phyloP scores from a whole-genome alignment of 2,888 invertebrate species.

The Lordiphosa fenestrarum region DNA sequence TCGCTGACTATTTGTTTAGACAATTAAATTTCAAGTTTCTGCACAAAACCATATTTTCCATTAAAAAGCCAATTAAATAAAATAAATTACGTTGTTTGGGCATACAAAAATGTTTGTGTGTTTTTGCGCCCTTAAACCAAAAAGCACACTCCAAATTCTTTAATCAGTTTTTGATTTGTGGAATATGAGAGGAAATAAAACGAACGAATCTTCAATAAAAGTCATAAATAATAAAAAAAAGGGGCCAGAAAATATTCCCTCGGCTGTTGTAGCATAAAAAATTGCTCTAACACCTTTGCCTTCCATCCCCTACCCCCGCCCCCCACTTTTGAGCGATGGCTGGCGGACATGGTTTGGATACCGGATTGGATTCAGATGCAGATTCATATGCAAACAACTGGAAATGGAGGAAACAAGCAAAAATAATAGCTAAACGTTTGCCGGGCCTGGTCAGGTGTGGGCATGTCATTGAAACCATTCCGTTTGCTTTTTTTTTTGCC shows the following conservation, averaged over 20 bases:
- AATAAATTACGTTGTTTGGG: background rate
- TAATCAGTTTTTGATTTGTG: conserved; percentile 63
- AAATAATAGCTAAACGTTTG: conserved; percentile 10
- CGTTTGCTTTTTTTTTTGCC: background rate
- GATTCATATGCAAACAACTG: conserved; percentile 27
- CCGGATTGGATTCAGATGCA: conserved; percentile 22
- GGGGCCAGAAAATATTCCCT: conserved; percentile 9
- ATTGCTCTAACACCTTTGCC: background rate
- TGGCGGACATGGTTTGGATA: conserved; percentile 33
- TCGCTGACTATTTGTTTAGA: too few species aligned
- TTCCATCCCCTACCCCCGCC: too few species aligned
- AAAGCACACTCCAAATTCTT: conserved; percentile 29
- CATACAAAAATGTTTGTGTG: background rate
- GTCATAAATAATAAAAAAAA: conserved; percentile 52
- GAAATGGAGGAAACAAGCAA: conserved; percentile 14
- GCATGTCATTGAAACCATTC: conserved; percentile 24
- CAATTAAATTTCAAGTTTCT: background rate
- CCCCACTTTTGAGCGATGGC: conserved; percentile 33
- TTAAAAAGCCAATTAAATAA: background rate
- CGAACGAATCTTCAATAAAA: conserved; percentile 65
- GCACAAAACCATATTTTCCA: background rate
- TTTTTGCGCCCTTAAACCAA: conserved; percentile 5
- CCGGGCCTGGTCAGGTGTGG: conserved; percentile 19
- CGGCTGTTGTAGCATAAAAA: conserved; percentile 24
- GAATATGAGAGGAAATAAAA: conserved; percentile 20